A percentile compares a stretch with the other conserved stretches of the same genome.
Conservation (phyloP, 2,888 invertebrate species). For the Xylota sylvarum region DNA sequence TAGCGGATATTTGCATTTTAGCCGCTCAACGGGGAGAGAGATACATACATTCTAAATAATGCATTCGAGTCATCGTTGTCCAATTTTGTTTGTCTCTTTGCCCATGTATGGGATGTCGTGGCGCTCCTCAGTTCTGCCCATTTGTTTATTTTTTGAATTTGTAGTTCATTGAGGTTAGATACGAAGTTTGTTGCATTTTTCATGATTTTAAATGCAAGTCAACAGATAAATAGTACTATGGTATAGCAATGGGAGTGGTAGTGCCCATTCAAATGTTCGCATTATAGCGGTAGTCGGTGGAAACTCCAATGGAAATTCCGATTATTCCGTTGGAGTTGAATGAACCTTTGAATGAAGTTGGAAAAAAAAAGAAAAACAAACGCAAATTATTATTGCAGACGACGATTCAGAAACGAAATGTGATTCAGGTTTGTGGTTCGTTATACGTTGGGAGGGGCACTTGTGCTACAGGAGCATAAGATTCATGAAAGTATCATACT, state of each 20-base stretch:
- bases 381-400: constrained; percentile 1
- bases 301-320: constrained; percentile 52
- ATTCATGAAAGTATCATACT: too few relatives aligned
- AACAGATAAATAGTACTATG: constrained; percentile 16
- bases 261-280: constrained; percentile 59
- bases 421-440: background rate
- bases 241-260: constrained; percentile 56
- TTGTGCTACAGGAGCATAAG: too few relatives aligned
- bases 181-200: constrained; percentile 24
- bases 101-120: constrained; percentile 35
- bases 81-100: constrained; percentile 3
- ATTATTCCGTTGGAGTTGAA: constrained; percentile 56
- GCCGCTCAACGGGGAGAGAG: background rate
- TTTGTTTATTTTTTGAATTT: constrained; percentile 4
- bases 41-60: constrained; percentile 45
- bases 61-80: constrained; percentile 55
- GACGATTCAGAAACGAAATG: background rate
- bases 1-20: constrained; percentile 36
- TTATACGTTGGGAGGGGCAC: too few relatives aligned
- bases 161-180: constrained; percentile 46
- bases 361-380: constrained; percentile 14
- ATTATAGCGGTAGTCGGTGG: constrained; percentile 42
- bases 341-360: constrained; percentile 26
- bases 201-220: constrained; percentile 37
- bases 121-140: constrained; percentile 48